These are phyloP conservation scores for pig (Sus scrofa) DNA, from an alignment of 2,113 vertebrate species.

Conservation along the genomic window T2T-Sscrofa CM000816.6:30254501-30255000, in stretches of 20 bases:
- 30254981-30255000: constrained; percentile 20
- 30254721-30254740: neutral
- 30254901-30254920: neutral
- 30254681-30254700: neutral
- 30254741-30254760: neutral
- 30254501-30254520: neutral
- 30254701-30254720: neutral
- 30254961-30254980: neutral
- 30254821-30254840: neutral
- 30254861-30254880: neutral
- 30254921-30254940: neutral
- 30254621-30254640: constrained; percentile 35
- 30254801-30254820: constrained; percentile 1
- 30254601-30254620: neutral
- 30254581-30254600: neutral
- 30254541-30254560: neutral
- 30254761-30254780: constrained; percentile 56
- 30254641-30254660: constrained; percentile 55
- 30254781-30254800: constrained; percentile 4
- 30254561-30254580: neutral
- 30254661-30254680: constrained; percentile 3
- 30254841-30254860: neutral
- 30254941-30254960: constrained; percentile 14
- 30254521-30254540: neutral
- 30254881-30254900: neutral